These are phyloP conservation scores for Pandion haliaetus DNA, from an alignment of 2,113 vertebrate genomes.

Conservation along the genomic window DNA sequence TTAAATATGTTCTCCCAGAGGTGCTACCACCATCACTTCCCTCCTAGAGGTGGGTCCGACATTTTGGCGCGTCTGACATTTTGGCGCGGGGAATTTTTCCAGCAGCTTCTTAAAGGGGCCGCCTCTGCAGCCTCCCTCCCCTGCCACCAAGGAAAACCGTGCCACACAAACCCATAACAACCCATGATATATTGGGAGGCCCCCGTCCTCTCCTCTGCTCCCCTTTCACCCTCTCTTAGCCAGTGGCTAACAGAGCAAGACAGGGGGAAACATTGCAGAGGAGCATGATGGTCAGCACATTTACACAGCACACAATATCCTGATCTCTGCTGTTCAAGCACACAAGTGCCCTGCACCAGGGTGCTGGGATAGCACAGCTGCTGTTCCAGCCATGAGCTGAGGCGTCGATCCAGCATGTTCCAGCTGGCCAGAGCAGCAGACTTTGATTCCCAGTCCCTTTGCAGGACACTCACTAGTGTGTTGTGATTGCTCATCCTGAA, in stretches of 20 bases:
- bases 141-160: too few relatives aligned
- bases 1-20: too few relatives aligned
- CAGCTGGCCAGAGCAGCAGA: background rate
- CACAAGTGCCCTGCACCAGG: background rate
- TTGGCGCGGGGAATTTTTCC: too few relatives aligned
- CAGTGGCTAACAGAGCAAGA: background rate
- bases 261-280: too few relatives aligned
- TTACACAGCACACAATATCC: rapidly evolving
- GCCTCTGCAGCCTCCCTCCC: too few relatives aligned
- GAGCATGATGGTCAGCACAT: background rate
- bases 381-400: rapidly evolving
- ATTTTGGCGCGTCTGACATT: too few relatives aligned
- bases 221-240: background rate
- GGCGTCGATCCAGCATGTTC: background rate
- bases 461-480: background rate
- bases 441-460: background rate
- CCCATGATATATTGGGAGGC: rapidly evolving
- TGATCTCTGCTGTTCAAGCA: background rate
- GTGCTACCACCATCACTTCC: too few relatives aligned
- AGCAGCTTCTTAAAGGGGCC: too few relatives aligned
- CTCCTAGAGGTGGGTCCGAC: too few relatives aligned
- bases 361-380: background rate
- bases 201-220: background rate
- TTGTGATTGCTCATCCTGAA: background rate
- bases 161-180: too few relatives aligned